These are phyloP conservation scores for Porites cylindrica DNA, from an alignment of 92 coral and sea anemone genomes.

Conservation along the genomic window DNA sequence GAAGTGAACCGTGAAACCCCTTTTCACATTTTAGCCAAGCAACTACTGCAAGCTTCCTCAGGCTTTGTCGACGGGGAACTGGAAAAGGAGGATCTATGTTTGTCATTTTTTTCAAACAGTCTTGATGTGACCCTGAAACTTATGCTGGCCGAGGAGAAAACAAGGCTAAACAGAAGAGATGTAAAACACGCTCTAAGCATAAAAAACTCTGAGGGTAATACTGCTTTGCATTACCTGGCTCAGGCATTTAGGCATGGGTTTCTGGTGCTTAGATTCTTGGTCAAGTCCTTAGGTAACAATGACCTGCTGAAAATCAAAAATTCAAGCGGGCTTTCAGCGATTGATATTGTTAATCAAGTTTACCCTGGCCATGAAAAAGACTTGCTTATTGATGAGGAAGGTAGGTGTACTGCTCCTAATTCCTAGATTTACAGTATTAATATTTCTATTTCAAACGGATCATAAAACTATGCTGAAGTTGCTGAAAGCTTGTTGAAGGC, in stretches of 20 bases:
- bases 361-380: constrained; percentile 41
- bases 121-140: constrained; percentile 18
- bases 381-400: constrained; percentile 7
- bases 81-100: constrained; percentile 16
- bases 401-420: background rate
- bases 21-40: constrained; percentile 31
- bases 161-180: constrained; percentile 23
- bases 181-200: constrained; percentile 4
- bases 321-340: background rate
- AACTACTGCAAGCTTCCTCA: background rate
- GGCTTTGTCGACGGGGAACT: background rate
- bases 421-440: background rate
- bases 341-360: constrained; percentile 28
- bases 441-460: background rate
- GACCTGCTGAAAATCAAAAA: constrained; percentile 23
- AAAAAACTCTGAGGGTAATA: constrained; percentile 20
- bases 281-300: constrained; percentile 19
- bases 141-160: constrained; percentile 5
- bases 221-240: constrained; percentile 24
- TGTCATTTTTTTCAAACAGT: constrained; percentile 25
- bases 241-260: constrained; percentile 6
- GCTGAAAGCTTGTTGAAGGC: no score
- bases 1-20: constrained; percentile 18
- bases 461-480: no score
- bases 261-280: constrained; percentile 32